These are phyloP conservation scores for Syndactyla subalaris DNA, from an alignment of 2,797 vertebrate species.

Conservation along the genomic window DNA sequence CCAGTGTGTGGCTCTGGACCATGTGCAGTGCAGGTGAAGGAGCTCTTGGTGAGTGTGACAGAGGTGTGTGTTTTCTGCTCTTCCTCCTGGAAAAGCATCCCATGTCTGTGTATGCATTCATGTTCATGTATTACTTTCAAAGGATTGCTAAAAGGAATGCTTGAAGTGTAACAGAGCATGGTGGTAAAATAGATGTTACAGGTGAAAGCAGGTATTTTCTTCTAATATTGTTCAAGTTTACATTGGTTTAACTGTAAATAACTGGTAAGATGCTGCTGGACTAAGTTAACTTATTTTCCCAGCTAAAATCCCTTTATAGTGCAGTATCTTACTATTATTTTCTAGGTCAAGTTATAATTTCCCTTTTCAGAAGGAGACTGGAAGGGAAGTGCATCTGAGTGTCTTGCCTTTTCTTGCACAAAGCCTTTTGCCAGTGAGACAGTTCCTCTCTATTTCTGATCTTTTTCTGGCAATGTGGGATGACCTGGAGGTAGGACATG, in stretches of 20 bases:
- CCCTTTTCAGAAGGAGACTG: background rate
- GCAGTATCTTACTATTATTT: background rate
- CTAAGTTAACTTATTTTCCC: background rate
- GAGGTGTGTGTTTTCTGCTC: background rate
- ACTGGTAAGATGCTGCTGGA: background rate
- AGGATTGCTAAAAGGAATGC: background rate
- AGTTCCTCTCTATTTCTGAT: background rate
- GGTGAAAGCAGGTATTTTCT: background rate
- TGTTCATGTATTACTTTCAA: background rate
- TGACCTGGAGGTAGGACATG: background rate
- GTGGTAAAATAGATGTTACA: background rate
- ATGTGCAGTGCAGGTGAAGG: background rate
- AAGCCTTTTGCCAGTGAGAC: background rate
- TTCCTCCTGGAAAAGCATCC: background rate
- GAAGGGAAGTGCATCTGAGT: background rate
- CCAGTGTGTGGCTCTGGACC: background rate
- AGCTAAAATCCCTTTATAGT: background rate
- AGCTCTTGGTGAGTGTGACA: background rate
- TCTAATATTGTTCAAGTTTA: background rate
- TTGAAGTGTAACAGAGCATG: background rate
- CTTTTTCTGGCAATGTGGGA: rapidly evolving
- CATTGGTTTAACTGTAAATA: background rate
- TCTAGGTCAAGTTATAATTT: background rate
- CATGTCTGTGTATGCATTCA: background rate
- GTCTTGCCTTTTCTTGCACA: background rate